These are phyloP conservation scores for Neodiprion virginianus DNA, from an alignment of 1,140 invertebrate genomes.

Conservation along the genomic window DNA sequence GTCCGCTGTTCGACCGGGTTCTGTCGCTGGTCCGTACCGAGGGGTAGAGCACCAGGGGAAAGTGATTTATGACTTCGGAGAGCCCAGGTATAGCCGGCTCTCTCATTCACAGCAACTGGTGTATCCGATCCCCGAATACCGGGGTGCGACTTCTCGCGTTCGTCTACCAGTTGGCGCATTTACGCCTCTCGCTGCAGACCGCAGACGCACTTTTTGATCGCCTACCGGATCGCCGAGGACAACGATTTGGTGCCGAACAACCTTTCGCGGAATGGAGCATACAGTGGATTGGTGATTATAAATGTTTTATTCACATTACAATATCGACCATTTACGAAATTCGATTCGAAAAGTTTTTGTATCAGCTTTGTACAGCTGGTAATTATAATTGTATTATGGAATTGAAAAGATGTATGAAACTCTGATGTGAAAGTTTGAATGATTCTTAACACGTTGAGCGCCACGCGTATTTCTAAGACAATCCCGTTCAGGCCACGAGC, in stretches of 20 bases:
- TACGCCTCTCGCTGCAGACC: conserved; percentile 20
- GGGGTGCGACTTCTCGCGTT: conserved; percentile 34
- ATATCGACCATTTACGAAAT: neutral
- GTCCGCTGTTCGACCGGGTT: conserved; percentile 48
- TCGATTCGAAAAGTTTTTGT: neutral
- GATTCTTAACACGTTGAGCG: no score
- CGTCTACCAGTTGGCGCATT: conserved; percentile 43
- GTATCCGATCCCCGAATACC: conserved; percentile 24
- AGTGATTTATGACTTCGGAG: conserved; percentile 59
- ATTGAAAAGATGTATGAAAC: no score
- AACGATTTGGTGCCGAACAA: conserved; percentile 39
- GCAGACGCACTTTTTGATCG: conserved; percentile 7
- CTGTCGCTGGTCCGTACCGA: conserved; percentile 46
- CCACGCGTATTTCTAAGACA: no score
- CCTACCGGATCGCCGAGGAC: conserved; percentile 28
- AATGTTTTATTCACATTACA: neutral
- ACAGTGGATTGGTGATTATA: neutral
- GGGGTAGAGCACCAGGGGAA: conserved; percentile 52
- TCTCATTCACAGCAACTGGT: conserved; percentile 35
- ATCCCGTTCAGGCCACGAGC: no score
- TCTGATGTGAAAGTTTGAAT: no score
- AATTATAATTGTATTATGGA: neutral
- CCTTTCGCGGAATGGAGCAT: conserved; percentile 9
- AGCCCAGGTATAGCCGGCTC: conserved; percentile 49
- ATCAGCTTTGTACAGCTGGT: neutral